Conservation (phyloP, 1,140 invertebrate species). For the Calliphora vicina region DNA sequence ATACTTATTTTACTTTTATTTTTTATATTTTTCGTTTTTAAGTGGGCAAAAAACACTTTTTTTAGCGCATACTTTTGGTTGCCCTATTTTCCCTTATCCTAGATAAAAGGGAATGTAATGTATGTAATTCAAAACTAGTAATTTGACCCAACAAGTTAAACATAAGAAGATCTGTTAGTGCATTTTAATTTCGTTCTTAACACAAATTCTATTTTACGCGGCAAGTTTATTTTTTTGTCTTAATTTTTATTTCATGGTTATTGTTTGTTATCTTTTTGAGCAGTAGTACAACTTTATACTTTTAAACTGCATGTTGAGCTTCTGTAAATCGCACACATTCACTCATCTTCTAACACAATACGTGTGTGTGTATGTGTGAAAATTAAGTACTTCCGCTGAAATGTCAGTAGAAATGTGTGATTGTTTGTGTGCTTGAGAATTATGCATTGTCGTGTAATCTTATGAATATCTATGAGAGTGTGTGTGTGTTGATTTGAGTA, state of each 20-base stretch:
- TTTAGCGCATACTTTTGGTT: no score
- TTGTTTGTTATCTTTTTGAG: not conserved
- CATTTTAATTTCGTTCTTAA: no score
- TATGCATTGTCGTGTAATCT: not conserved
- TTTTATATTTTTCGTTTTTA: no score
- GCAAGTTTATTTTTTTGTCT: not conserved
- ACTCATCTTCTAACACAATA: not conserved
- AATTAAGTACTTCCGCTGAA: conserved; percentile 9
- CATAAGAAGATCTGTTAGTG: no score
- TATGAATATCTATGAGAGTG: not conserved
- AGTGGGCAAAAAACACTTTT: no score
- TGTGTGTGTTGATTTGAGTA: no score
- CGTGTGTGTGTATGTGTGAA: not conserved
- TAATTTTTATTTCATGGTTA: not conserved
- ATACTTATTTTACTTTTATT: no score
- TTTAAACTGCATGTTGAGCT: not conserved
- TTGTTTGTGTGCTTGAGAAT: not conserved
- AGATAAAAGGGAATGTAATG: no score
- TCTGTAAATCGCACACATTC: not conserved
- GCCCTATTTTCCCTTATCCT: no score
- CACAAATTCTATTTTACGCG: no score
- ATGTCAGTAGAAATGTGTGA: not conserved
- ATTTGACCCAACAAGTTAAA: no score
- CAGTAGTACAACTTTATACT: not conserved
- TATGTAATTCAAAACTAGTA: no score